Percentiles rank a stretch among this genome's conserved stretches.
These are phyloP conservation scores for Pseudolaguvia tuberculata DNA, from an alignment of 2,113 vertebrate genomes.

Conservation along the genomic window DNA sequence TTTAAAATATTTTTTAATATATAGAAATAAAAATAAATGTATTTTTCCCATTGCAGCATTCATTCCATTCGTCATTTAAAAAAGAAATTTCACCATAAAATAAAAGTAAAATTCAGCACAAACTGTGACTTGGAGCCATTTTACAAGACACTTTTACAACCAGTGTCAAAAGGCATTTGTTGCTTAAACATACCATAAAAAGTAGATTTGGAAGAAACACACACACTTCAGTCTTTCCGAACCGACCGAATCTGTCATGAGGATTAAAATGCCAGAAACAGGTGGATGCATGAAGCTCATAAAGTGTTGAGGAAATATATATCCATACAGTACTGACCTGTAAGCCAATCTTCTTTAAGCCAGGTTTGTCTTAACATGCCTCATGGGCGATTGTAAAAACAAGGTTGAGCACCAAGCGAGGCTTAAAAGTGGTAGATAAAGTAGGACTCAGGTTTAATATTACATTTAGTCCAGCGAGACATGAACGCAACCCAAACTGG, in stretches of 20 bases:
- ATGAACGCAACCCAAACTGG: conserved; percentile 7
- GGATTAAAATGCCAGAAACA: conserved; percentile 9
- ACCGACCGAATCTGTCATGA: background rate
- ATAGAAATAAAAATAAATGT: no score
- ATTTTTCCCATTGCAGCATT: background rate
- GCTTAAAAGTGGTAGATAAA: conserved; percentile 9
- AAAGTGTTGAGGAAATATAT: conserved; percentile 14
- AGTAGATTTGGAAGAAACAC: conserved; percentile 1
- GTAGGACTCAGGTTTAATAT: background rate
- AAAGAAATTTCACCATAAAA: background rate
- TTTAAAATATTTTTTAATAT: no score
- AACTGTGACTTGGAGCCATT: conserved; percentile 1
- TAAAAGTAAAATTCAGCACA: background rate
- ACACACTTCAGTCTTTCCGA: background rate
- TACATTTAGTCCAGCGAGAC: conserved; percentile 17
- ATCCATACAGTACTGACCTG: conserved; percentile 11
- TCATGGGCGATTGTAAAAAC: conserved; percentile 30
- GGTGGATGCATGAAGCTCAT: background rate
- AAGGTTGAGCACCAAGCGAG: conserved; percentile 12
- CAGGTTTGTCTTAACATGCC: background rate
- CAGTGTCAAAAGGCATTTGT: conserved; percentile 1
- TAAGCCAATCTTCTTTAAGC: conserved; percentile 6
- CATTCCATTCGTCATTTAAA: background rate
- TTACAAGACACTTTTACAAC: conserved; percentile 8
- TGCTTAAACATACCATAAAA: background rate